Conservation (phyloP, 2,888 invertebrate genomes). For the Drosophila mettleri region DNA sequence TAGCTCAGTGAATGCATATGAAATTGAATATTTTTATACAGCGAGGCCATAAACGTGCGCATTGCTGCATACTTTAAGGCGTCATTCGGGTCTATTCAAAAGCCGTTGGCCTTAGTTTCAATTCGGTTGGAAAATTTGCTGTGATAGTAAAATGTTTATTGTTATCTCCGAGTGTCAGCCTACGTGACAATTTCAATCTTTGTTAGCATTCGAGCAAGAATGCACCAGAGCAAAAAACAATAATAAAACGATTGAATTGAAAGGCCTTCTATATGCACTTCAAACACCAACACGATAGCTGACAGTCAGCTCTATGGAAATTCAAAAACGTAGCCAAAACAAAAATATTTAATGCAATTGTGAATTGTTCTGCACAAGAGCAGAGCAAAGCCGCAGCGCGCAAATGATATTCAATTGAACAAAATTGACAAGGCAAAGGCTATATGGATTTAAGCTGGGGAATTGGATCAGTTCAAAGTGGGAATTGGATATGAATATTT, state of each 20-base stretch:
- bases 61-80: constrained; percentile 59
- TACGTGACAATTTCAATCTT: constrained; percentile 60
- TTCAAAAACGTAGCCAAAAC: constrained; percentile 8
- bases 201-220: constrained; percentile 24
- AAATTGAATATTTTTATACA: constrained; percentile 65
- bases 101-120: constrained; percentile 34
- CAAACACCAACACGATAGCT: constrained; percentile 9
- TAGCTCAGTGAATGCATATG: constrained; percentile 45
- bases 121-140: constrained; percentile 39
- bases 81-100: constrained; percentile 46
- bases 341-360: constrained; percentile 4
- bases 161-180: constrained; percentile 57
- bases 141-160: constrained; percentile 56
- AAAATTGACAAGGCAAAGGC: background rate
- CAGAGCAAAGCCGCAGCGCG: background rate
- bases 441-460: background rate
- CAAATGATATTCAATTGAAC: background rate
- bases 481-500: background rate
- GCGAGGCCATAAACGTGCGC: constrained; percentile 53
- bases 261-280: constrained; percentile 3
- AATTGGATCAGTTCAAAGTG: background rate
- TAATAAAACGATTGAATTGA: constrained; percentile 6
- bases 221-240: constrained; percentile 1
- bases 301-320: constrained; percentile 21
- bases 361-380: background rate